A percentile compares a stretch with the other conserved stretches of the same genome.
Conservation (phyloP, 2,888 invertebrate genomes). For the Hypercompe scribonia region DNA sequence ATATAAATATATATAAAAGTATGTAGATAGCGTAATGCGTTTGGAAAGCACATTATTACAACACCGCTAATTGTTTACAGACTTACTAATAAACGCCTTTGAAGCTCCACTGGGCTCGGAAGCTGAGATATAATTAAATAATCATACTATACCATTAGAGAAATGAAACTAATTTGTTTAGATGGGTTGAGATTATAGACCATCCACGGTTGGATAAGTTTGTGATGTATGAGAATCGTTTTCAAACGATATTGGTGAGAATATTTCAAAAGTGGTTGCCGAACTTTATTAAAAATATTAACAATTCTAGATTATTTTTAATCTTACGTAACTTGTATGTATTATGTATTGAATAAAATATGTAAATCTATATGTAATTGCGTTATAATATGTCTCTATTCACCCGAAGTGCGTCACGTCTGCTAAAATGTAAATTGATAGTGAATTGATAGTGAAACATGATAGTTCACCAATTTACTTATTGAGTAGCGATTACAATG, state of each 20-base stretch:
- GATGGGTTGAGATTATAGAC: conserved; percentile 5
- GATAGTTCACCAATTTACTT: not conserved
- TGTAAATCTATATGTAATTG: not conserved
- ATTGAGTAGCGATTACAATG: not conserved
- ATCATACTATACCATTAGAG: conserved; percentile 16
- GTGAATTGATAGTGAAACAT: too few species aligned
- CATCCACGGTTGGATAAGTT: not conserved
- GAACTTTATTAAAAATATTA: not conserved
- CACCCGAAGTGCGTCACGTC: not conserved
- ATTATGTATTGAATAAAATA: not conserved
- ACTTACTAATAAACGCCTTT: conserved; percentile 17
- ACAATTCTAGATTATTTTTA: not conserved
- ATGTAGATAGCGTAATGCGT: conserved; percentile 2
- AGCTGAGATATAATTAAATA: conserved; percentile 23
- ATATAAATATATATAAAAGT: too few species aligned
- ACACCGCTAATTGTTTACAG: conserved; percentile 8
- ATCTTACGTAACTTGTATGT: not conserved
- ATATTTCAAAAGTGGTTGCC: not conserved
- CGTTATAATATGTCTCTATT: not conserved
- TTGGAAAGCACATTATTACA: conserved; percentile 15
- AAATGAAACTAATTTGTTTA: conserved; percentile 18
- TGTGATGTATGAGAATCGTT: conserved; percentile 3
- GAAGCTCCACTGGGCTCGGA: conserved; percentile 11
- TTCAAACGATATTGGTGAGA: not conserved
- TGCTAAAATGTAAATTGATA: not conserved